A percentile compares a stretch with the other conserved stretches of the same genome.
Conservation (phyloP, 1,140 invertebrate species). For the Chironomus tepperi region DNA sequence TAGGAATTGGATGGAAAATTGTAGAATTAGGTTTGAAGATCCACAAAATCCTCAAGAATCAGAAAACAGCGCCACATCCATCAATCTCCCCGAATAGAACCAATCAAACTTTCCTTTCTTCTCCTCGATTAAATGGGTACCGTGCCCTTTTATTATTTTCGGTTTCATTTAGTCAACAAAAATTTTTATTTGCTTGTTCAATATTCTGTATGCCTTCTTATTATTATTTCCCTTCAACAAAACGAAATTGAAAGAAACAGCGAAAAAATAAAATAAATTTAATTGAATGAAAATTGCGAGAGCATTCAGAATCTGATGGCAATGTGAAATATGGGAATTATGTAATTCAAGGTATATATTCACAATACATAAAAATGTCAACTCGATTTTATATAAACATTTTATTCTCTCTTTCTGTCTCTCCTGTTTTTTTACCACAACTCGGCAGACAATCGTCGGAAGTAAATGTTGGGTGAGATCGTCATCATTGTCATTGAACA, state of each 20-base stretch:
- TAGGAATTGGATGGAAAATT: too few relatives aligned
- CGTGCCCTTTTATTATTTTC: conserved; percentile 21
- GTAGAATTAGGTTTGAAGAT: too few relatives aligned
- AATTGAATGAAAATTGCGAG: conserved; percentile 23
- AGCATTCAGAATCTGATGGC: neutral
- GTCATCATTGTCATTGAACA: neutral
- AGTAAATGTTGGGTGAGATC: conserved; percentile 1
- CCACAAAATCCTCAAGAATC: too few relatives aligned
- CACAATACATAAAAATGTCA: neutral
- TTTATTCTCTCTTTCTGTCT: too few relatives aligned
- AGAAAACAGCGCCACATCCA: too few relatives aligned
- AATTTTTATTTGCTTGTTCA: neutral
- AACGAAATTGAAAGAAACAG: neutral
- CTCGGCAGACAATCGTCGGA: neutral
- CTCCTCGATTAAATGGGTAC: neutral
- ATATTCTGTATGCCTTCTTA: neutral
- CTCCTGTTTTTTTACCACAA: neutral
- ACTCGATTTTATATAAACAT: neutral
- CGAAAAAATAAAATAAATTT: conserved; percentile 18
- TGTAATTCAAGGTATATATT: conserved; percentile 10
- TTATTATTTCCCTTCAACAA: neutral
- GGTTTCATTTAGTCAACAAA: neutral
- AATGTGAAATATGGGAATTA: conserved; percentile 13
- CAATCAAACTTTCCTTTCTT: too few relatives aligned
- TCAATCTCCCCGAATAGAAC: too few relatives aligned